Evolutionary conservation across 2,113 vertebrate genomes (phyloP).

Genomic region (Anguilla japonica): DNA sequence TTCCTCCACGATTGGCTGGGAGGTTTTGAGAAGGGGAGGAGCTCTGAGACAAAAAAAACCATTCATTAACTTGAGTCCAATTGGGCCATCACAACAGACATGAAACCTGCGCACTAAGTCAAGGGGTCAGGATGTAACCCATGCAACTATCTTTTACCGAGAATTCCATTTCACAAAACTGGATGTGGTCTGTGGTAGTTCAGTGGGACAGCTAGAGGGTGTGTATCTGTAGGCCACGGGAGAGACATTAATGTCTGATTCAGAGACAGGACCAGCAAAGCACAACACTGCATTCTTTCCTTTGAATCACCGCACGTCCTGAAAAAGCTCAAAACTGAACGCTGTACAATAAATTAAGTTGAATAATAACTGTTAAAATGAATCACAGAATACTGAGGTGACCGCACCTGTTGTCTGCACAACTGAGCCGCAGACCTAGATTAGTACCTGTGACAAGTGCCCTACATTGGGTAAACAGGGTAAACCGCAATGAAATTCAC

Average conservation of each 20-base stretch:
- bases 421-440: not conserved
- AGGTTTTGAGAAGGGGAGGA: not conserved
- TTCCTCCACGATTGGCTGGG: not conserved
- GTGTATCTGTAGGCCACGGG: not conserved
- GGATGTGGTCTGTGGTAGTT: not conserved
- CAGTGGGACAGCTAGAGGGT: not conserved
- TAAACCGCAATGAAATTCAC: not conserved
- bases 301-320: not conserved
- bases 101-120: not conserved
- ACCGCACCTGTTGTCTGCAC: not conserved
- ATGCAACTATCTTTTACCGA: not conserved
- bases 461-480: not conserved
- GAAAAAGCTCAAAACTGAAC: not conserved
- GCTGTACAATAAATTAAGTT: not conserved
- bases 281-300: not conserved
- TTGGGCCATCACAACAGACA: not conserved
- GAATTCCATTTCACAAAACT: not conserved
- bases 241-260: not conserved
- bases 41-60: not conserved
- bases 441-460: not conserved
- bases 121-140: not conserved
- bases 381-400: not conserved
- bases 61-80: not conserved
- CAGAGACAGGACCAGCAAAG: not conserved
- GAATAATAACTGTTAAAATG: not conserved